Evolutionary conservation across 2,113 vertebrate species (phyloP).

Genomic region (Cardinalis cardinalis): DNA sequence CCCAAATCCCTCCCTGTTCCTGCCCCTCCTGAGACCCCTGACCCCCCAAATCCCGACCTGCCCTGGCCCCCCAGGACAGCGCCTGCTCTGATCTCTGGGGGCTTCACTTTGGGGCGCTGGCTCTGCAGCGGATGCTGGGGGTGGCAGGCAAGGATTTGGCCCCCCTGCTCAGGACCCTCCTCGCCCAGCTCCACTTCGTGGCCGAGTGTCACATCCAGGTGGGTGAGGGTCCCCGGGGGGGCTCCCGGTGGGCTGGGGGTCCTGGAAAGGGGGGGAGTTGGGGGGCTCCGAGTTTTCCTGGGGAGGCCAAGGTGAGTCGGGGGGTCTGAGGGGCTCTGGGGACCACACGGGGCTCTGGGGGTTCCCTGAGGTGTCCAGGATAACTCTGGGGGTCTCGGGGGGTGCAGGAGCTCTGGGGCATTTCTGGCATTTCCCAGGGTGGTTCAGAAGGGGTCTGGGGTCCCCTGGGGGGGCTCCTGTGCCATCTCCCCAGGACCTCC

Average conservation of each 20-base stretch:
- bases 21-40: neutral
- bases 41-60: neutral
- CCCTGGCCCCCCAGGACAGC: neutral
- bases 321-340: too few relatives aligned
- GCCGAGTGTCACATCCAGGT: neutral
- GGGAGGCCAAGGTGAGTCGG: neutral
- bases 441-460: neutral
- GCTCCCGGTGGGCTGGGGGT: too few relatives aligned
- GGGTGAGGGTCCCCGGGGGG: neutral
- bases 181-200: neutral
- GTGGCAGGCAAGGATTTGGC: neutral
- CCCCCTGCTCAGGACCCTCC: neutral
- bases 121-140: neutral
- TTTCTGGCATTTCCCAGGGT: neutral
- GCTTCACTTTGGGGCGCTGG: neutral
- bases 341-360: too few relatives aligned
- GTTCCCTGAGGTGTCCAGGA: too few relatives aligned
- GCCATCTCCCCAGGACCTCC: neutral
- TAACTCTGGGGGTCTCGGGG: too few relatives aligned
- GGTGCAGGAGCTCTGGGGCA: neutral
- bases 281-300: neutral
- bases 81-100: neutral
- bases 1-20: neutral
- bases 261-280: too few relatives aligned
- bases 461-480: neutral